Evolutionary conservation across 2,113 vertebrate species (phyloP), one percentile per base, ranked within the genome.

Genomic region (Prochilodus magdalenae): DNA sequence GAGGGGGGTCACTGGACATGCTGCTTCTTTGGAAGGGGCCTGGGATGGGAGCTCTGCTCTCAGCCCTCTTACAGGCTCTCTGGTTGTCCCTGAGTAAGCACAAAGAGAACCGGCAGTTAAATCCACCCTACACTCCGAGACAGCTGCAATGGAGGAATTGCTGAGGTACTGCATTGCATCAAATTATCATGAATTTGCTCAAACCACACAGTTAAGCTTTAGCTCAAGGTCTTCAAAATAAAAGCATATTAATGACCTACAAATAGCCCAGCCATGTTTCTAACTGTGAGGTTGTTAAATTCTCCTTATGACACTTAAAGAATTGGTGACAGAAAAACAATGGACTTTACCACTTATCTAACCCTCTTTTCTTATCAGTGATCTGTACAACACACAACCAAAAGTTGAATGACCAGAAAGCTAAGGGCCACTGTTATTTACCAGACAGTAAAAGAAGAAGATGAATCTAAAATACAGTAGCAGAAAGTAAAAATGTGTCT

Each of bases 1-100:
- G 98, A 18, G 98, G 98, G 0, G 97, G 97, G 85, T 99, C 97
- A 5, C 76, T 97, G 62, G 97, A 97, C 98, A 99, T 99, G 78
- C 55, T 91, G 88, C 75, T 86, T 77, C 87, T 65, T 89, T 80
- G 77, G 77, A 81, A 69, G 59, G 79, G 59, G 74, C 75, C 51
- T 74, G 79, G 84, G 62, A 78, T 76, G 33, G 33, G 70, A 77
- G 47, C 83, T 73, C 72, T 30, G 70, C 79, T 83, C 84, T 86
- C 80, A 84, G 24, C 30, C 80, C 80, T 71, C 57, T 80, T 65
- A 78, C 47, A 15, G 27, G 76, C 44, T 71, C 86, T 60, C 60
- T 71, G 5, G 26, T 66, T 29, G 65, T 74, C 76, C 83, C 79
- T 89, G n/a, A 69, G 26, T 67, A 73, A 59, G 66, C 22, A 84